Percentiles rank a stretch among this genome's conserved stretches.
phyloP scores from a whole-genome alignment of 2,113 vertebrate species.

The Psammodynastes pulverulentus region DNA sequence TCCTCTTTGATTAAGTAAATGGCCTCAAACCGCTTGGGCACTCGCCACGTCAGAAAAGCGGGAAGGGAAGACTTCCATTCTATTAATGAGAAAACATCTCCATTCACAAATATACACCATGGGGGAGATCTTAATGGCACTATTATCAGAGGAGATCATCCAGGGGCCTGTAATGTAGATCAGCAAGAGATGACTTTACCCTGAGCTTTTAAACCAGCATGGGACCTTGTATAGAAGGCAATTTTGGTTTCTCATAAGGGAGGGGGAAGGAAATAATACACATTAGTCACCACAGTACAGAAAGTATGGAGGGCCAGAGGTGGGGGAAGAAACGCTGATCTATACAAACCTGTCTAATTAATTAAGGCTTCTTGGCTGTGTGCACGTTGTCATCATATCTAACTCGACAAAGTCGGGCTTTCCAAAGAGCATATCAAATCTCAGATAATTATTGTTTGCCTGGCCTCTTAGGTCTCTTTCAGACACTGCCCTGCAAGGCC shows the following conservation, averaged over 20 bases:
- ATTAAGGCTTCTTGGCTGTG: slow-evolving; percentile 57
- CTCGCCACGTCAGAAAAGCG: slow-evolving; percentile 51
- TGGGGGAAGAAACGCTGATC: slow-evolving; percentile 52
- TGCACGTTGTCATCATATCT: slow-evolving; percentile 1
- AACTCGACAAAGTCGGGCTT: not conserved
- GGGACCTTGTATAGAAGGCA: slow-evolving; percentile 64
- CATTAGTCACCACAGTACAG: slow-evolving; percentile 65
- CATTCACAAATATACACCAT: slow-evolving; percentile 73
- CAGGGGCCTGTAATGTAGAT: slow-evolving; percentile 70
- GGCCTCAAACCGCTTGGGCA: slow-evolving; percentile 40
- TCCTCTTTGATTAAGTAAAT: slow-evolving; percentile 35
- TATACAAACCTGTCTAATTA: slow-evolving; percentile 65
- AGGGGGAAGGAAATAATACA: slow-evolving; percentile 59
- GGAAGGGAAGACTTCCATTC: slow-evolving; percentile 54
- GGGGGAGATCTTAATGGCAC: slow-evolving; percentile 71
- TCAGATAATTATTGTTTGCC: not conserved
- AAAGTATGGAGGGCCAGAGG: slow-evolving; percentile 28
- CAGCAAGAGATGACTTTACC: slow-evolving; percentile 75
- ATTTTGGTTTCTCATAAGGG: slow-evolving; percentile 64
- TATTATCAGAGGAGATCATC: slow-evolving; percentile 69
- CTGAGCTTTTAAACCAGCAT: slow-evolving; percentile 70
- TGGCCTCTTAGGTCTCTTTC: no score
- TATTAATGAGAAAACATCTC: slow-evolving; percentile 66
- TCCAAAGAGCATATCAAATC: not conserved
- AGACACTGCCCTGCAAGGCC: not conserved